Evolutionary conservation across 2,113 vertebrate species (phyloP), one percentile per base, ranked within the genome.

Genomic region (Hemiscyllium ocellatum): DNA sequence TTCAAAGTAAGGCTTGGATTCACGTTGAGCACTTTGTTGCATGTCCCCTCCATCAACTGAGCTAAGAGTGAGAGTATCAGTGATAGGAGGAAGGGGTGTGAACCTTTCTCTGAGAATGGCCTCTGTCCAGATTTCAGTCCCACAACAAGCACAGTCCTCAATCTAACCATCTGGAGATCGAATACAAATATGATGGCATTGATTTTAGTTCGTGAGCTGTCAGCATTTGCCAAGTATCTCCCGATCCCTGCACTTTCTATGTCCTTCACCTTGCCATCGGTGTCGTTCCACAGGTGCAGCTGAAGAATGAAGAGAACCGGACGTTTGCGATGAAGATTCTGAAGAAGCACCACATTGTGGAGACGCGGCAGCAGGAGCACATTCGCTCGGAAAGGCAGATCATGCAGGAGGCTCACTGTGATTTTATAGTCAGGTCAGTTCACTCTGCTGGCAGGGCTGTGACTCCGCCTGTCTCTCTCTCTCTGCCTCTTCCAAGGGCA

Each of bases 251-350:
- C 4, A n/a, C 15, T 15, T 4, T n/a, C 26, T 42, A 42, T 22
- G n/a, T 42, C 4, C 13, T 61, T 61, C 72, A 69, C 12, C 26
- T 72, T 37, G 37, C 26, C 47, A 8, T n/a, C 24, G 20, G 22
- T 20, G 61, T 33, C 20, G 22, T 47, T 3, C 13, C 69, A 4
- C 95, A 95, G 98, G 98, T 98, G 65, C 97, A 97, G 95, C 95
- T 97, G 20, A 98, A 97, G 96, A 96, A 96, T 68, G 96, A 97
- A 91, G 72, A n/a, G 78, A 96, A 96, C 90, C 70, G 96, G 68
- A 83, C 96, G 56, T 98, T 97, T 94, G 97, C 97, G 66, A 97
- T 98, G 97, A 98, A 96, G 96, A 96, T 97, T 66, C 96, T 98
- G 17, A 96, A 96, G 93, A 98, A 97, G 95, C 97, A 96, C 70